Evolutionary conservation across 2,797 vertebrate species (phyloP).

Genomic region (Iguana delicatissima): DNA sequence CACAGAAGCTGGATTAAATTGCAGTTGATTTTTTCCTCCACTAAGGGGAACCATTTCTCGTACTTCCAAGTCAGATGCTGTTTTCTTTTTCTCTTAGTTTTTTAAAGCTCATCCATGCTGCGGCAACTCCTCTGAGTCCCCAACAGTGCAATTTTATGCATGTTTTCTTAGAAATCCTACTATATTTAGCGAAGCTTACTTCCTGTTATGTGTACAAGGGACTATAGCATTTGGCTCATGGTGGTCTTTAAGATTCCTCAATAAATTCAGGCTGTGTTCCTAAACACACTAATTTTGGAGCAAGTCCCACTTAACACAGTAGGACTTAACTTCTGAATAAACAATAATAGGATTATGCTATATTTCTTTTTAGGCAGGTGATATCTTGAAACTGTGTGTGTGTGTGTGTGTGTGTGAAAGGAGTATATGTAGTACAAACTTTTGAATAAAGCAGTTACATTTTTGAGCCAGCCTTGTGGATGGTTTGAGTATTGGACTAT

Average conservation of each 20-base stretch:
- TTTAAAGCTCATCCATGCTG: not conserved
- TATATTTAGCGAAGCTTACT: not conserved
- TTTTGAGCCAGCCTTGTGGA: no score
- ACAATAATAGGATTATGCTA: not conserved
- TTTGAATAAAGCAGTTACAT: not conserved
- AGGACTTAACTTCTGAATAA: not conserved
- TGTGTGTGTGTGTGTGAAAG: no score
- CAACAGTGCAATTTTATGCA: not conserved
- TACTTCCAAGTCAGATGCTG: slow-evolving; percentile 4
- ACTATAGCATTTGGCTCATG: not conserved
- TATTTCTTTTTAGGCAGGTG: not conserved
- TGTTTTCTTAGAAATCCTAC: slow-evolving; percentile 1
- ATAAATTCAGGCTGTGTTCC: not conserved
- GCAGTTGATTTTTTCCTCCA: slow-evolving; percentile 33
- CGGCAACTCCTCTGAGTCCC: not conserved
- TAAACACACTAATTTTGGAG: not conserved
- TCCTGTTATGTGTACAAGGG: not conserved
- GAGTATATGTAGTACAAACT: not conserved
- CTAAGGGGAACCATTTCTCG: slow-evolving; percentile 46
- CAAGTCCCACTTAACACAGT: not conserved
- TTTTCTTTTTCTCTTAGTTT: not conserved
- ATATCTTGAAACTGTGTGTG: not conserved
- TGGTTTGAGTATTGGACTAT: no score
- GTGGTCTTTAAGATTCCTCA: not conserved
- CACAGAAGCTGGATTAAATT: not conserved